A percentile compares a stretch with the other conserved stretches of the same genome.
Evolutionary conservation across 2,888 invertebrate genomes (phyloP).

Genomic region (Nemotelus pantherinus): DNA sequence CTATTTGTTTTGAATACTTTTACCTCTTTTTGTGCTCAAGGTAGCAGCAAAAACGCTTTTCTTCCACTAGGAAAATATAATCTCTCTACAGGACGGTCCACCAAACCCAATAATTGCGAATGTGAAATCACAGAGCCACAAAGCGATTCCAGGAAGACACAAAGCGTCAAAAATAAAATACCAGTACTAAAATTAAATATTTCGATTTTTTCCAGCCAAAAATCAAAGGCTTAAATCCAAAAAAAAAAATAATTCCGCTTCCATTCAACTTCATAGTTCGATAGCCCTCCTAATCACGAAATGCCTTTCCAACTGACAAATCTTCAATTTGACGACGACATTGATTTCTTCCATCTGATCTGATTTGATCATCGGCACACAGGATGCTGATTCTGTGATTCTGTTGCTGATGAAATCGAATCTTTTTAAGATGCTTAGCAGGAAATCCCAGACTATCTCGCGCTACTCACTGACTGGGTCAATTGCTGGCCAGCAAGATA

Average conservation of each 20-base stretch:
- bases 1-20: no score
- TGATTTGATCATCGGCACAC: not conserved
- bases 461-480: not conserved
- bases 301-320: not conserved
- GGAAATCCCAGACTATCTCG: not conserved
- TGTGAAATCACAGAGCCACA: no score
- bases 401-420: slow-evolving; percentile 3
- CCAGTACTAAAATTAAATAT: not conserved
- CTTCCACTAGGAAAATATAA: no score
- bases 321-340: slow-evolving; percentile 19
- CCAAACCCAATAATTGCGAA: no score
- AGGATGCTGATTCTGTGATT: not conserved
- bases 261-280: no score
- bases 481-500: not conserved
- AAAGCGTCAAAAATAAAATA: no score
- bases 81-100: no score
- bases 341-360: slow-evolving; percentile 24
- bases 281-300: not conserved
- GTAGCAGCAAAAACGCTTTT: no score
- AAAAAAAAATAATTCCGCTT: no score
- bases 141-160: no score
- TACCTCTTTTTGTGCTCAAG: no score
- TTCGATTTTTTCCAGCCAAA: not conserved
- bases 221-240: no score
- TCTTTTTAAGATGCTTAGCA: slow-evolving; percentile 37